Conservation (phyloP, 2,797 vertebrate genomes). For the Coccyzus lansbergi region DNA sequence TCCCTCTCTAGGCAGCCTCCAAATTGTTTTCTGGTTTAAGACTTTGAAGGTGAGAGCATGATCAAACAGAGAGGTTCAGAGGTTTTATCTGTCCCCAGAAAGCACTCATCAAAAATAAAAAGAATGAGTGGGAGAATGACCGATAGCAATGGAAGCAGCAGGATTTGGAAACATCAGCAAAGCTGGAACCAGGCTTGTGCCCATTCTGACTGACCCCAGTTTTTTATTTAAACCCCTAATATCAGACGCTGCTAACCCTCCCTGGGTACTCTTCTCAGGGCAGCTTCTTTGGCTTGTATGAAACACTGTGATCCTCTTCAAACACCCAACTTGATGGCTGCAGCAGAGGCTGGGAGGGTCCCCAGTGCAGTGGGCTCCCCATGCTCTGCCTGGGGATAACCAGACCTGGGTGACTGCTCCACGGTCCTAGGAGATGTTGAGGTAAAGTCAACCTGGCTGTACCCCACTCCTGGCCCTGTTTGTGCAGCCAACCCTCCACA, state of each 20-base stretch:
- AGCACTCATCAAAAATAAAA: neutral
- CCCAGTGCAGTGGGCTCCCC: neutral
- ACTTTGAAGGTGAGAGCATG: neutral
- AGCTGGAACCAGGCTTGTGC: neutral
- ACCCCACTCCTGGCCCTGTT: neutral
- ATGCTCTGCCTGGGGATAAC: neutral
- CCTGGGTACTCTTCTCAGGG: neutral
- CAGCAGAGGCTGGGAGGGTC: fast-evolving
- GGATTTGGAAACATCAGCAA: neutral
- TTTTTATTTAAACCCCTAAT: neutral
- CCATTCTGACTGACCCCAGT: fast-evolving
- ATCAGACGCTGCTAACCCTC: neutral
- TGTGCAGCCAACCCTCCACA: fast-evolving
- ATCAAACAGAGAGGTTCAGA: neutral
- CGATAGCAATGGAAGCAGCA: fast-evolving
- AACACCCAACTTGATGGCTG: neutral
- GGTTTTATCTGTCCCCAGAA: neutral
- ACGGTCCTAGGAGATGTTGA: neutral
- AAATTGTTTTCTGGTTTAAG: neutral
- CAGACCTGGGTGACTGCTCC: neutral
- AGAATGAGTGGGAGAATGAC: neutral
- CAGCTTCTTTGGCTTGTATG: neutral
- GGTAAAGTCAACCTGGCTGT: neutral
- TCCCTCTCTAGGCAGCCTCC: neutral
- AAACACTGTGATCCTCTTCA: neutral